A percentile compares a stretch with the other conserved stretches of the same genome.
These are phyloP conservation scores for Pandemis corylana DNA, from an alignment of 2,888 invertebrate genomes.

Conservation along the genomic window DNA sequence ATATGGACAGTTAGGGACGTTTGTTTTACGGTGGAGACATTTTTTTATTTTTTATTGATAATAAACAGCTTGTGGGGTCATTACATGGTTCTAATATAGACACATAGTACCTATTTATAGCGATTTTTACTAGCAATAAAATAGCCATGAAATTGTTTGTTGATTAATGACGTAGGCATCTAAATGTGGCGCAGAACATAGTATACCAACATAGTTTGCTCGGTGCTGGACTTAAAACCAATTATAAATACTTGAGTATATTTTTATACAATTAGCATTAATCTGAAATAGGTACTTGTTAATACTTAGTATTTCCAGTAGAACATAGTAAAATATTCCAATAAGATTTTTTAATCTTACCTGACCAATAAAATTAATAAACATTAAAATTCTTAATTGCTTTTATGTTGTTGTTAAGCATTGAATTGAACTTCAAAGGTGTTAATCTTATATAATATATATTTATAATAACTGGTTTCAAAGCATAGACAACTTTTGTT, in stretches of 20 bases:
- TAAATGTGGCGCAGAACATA: not conserved
- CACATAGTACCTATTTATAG: not conserved
- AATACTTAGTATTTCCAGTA: not conserved
- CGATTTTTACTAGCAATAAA: slow-evolving; percentile 8
- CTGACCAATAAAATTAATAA: not conserved
- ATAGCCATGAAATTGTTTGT: not conserved
- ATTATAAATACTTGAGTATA: not conserved
- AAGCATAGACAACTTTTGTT: not conserved
- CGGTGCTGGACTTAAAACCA: not conserved
- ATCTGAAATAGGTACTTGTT: slow-evolving; percentile 2
- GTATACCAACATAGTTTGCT: not conserved
- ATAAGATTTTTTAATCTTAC: slow-evolving; percentile 1
- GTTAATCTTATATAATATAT: not conserved
- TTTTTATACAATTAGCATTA: not conserved
- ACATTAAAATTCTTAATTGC: slow-evolving; percentile 5
- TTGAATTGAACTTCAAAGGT: slow-evolving; percentile 1
- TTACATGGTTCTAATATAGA: slow-evolving; percentile 15
- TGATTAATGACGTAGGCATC: not conserved
- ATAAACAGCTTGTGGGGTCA: slow-evolving; percentile 43
- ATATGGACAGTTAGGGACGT: slow-evolving; percentile 77
- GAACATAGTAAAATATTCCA: not conserved
- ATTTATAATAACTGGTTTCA: not conserved
- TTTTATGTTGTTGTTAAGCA: slow-evolving; percentile 2
- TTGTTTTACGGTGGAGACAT: slow-evolving; percentile 69
- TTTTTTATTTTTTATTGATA: slow-evolving; percentile 66